These are phyloP conservation scores for Elachura formosa DNA, from an alignment of 2,113 vertebrate species.

Conservation along the genomic window DNA sequence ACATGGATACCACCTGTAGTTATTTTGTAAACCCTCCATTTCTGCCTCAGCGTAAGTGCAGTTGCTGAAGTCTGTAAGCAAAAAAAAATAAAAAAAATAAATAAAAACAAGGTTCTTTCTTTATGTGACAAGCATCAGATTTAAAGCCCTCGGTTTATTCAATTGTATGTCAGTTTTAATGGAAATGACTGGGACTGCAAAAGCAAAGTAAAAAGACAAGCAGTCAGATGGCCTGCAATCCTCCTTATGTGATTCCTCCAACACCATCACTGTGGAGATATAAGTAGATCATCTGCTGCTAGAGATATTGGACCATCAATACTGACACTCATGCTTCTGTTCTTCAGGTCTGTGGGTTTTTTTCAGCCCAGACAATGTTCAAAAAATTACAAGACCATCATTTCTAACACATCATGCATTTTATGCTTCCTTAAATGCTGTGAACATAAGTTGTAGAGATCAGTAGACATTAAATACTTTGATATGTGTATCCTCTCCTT, in stretches of 20 bases:
- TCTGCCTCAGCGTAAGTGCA: not conserved
- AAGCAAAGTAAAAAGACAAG: not conserved
- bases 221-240: not conserved
- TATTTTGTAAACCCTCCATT: not conserved
- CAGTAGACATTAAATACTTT: not conserved
- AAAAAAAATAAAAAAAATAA: not conserved
- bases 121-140: not conserved
- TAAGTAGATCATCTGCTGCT: not conserved
- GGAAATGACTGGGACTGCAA: not conserved
- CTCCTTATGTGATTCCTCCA: not conserved
- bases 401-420: not conserved
- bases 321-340: fast-evolving
- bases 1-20: not conserved
- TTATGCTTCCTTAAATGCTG: not conserved
- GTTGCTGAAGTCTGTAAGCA: not conserved
- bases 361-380: not conserved
- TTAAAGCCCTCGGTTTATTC: not conserved
- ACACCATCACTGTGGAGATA: not conserved
- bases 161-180: not conserved
- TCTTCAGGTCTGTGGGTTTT: not conserved
- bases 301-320: not conserved
- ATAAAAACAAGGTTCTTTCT: not conserved
- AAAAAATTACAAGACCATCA: not conserved
- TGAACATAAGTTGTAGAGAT: not conserved
- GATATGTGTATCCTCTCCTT: not conserved